Evolutionary conservation across 2,888 invertebrate species (phyloP).

Genomic region (Dryocosmus kuriphilus): DNA sequence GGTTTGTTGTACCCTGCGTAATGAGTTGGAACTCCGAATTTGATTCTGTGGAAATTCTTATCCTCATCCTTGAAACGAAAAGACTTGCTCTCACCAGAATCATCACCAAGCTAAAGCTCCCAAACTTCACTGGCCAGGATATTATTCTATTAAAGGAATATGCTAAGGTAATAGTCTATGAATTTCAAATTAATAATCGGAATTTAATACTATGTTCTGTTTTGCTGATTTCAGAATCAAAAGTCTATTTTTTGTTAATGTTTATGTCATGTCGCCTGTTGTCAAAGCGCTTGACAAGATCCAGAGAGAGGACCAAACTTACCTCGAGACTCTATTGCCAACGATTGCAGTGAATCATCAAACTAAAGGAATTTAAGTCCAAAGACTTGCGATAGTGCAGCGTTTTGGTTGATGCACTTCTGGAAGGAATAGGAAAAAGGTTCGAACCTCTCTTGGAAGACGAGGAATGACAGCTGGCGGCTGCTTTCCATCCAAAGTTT

Average conservation of each 20-base stretch:
- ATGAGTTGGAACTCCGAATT: no score
- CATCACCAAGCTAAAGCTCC: constrained; percentile 7
- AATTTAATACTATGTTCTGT: neutral
- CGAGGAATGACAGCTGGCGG: neutral
- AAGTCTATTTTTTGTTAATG: neutral
- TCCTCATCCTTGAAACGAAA: neutral
- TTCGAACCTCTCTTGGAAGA: neutral
- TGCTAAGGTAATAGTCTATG: neutral
- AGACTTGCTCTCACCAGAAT: neutral
- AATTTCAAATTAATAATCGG: neutral
- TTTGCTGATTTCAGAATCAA: neutral
- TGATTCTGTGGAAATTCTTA: neutral
- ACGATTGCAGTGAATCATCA: neutral
- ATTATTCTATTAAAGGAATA: constrained; percentile 7
- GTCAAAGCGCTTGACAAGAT: neutral
- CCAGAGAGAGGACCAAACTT: neutral
- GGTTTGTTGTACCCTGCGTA: no score
- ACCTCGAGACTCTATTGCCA: neutral
- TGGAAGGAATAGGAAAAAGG: neutral
- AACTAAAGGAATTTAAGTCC: neutral
- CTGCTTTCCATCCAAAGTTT: neutral
- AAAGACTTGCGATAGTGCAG: neutral
- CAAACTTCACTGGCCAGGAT: constrained; percentile 7
- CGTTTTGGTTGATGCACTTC: neutral
- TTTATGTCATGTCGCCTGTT: neutral